phyloP scores from a whole-genome alignment of 1,140 invertebrate genomes.

The Lordiphosa clarofinis region DNA sequence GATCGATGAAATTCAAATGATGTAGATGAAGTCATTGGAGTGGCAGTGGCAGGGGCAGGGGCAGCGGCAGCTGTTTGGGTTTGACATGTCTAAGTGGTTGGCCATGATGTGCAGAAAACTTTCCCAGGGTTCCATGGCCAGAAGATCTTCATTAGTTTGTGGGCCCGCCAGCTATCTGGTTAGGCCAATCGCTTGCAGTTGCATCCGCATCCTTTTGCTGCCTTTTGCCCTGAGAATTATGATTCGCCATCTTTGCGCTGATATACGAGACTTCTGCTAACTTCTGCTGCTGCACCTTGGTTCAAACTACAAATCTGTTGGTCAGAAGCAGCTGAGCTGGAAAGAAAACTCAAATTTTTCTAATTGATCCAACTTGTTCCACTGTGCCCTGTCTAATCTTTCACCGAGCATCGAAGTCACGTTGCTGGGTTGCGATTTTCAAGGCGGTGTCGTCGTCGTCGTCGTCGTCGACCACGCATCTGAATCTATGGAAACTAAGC shows the following conservation, averaged over 20 bases:
- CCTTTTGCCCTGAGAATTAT: constrained; percentile 23
- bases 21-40: constrained; percentile 48
- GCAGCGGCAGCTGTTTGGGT: constrained; percentile 5
- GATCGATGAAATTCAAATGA: constrained; percentile 36
- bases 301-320: too few species aligned
- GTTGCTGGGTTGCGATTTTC: constrained; percentile 35
- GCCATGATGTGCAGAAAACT: constrained; percentile 43
- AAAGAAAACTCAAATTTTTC: too few species aligned
- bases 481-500: constrained; percentile 51
- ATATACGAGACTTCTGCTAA: constrained; percentile 12
- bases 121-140: constrained; percentile 49
- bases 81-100: constrained; percentile 46
- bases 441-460: constrained; percentile 22
- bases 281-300: too few species aligned
- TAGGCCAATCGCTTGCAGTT: constrained; percentile 29
- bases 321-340: too few species aligned
- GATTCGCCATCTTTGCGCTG: constrained; percentile 35
- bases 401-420: constrained; percentile 57
- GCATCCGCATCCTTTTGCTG: constrained; percentile 34
- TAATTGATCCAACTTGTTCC: not conserved
- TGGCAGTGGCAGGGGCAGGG: constrained; percentile 24
- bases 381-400: constrained; percentile 49
- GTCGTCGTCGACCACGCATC: constrained; percentile 41
- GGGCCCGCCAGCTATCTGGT: constrained; percentile 31
- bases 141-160: constrained; percentile 47